A percentile compares a stretch with the other conserved stretches of the same genome.
Evolutionary conservation across 2,888 invertebrate genomes (phyloP).

Genomic region (Prenolepis imparis): DNA sequence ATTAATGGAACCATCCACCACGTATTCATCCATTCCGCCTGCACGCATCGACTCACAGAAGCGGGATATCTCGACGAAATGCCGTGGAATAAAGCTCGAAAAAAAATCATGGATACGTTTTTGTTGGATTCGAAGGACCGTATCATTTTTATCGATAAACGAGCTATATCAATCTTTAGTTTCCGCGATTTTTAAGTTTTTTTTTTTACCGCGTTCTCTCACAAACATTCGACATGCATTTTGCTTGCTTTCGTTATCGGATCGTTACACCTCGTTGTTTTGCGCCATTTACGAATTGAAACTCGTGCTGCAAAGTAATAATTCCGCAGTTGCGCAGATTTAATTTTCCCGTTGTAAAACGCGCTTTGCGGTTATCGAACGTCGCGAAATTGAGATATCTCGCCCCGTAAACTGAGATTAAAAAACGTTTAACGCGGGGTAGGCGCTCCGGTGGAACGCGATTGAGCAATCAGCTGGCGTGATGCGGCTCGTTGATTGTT

Average conservation of each 20-base stretch:
- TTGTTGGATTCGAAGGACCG: too few species aligned
- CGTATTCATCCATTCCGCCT: background rate
- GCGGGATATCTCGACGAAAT: background rate
- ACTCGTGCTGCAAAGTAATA: conserved; percentile 11
- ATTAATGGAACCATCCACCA: conserved; percentile 19
- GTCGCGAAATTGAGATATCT: conserved; percentile 39
- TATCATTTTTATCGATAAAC: background rate
- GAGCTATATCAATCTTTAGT: background rate
- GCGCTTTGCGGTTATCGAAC: conserved; percentile 13
- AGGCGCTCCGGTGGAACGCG: conserved; percentile 2
- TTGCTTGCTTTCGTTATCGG: background rate
- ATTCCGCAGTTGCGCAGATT: conserved; percentile 22
- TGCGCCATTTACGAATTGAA: background rate
- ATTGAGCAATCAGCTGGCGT: conserved; percentile 18
- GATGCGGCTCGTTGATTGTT: conserved; percentile 5
- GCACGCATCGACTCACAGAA: conserved; percentile 10
- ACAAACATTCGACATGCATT: background rate
- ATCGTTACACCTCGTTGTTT: background rate
- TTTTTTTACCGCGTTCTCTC: background rate
- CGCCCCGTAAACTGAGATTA: conserved; percentile 23
- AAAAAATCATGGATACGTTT: background rate
- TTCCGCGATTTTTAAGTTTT: background rate
- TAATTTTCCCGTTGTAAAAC: background rate
- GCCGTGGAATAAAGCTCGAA: background rate
- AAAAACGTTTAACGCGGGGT: conserved; percentile 30